Base-by-base conservation (phyloP, 2,113 vertebrate species). In the Pipa parva region DNA sequence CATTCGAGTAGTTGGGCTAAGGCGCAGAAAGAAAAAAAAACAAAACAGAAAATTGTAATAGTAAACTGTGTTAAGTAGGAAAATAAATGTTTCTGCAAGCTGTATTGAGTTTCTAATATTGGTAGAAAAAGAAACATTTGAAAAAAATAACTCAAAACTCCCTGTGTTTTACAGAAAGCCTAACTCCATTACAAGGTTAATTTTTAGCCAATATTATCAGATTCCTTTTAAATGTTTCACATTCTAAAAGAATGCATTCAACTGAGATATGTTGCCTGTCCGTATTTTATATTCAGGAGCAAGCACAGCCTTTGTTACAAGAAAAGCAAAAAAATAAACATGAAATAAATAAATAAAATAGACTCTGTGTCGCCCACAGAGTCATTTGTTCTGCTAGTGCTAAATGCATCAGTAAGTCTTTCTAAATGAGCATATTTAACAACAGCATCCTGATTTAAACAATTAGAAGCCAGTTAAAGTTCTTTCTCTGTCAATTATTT, bases 361-460 rank as follows among this genome's bases (percentile, higher is more conserved):
- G 45, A 45, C 52, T 51, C 20, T 51, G 46, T 22, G 26, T 68
- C 48, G 51, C 56, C 56, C 37, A 68, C 31, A 28, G 65, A 22
- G 56, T 68, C 59, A 68, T 68, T 68, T 68, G 65, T 68, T 68
- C 65, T 51, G 31, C 65, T 59, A 42, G 64, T 49, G 54, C 22
- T 67, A 67, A 67, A 67, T 67, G 63, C 64, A 59, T 68, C 64
- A 51, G 45, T 68, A 68, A 68, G 55, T 46, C 56, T 50, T 59
- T 68, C 59, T 68, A 67, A 67, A 67, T 67, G 63, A 67, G 46
- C 63, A 59, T 58, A 67, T 67, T 12, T 67, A 59, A 68, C 64
- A 68, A 59, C 59, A 59, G 64, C 55, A 28, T 50, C 21, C 55
- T 59, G 64, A 29, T 46, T 51, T 12, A 59, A 68, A 68, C 56